Evolutionary conservation across 2,113 vertebrate species (phyloP), one percentile per base, ranked within the genome.

Genomic region (Butastur rufipennis): DNA sequence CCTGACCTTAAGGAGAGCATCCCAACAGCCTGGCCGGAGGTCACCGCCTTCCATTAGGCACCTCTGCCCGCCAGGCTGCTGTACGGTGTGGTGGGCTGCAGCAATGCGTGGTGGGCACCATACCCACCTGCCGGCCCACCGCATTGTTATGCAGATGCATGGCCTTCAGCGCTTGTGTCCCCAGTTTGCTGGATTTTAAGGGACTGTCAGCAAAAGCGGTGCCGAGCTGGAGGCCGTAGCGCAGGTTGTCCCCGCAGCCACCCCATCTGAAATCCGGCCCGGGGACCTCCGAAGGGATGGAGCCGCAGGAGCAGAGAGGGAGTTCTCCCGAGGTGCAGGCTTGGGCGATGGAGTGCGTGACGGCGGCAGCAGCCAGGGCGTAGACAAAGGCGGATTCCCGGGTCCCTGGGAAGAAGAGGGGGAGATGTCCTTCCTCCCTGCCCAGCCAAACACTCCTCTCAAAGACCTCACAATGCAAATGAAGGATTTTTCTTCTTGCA

Each of bases 201-300:
- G 98, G 65, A 2, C 98, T 96, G 48, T 98, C 98, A 14, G 98
- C 97, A 84, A 98, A 98, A 26, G 98, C 98, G 0, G 98, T 92
- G 0, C 98, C 98, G 16, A 98, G 98, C 91, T 98, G 98, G 65
- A 98, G 98, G 19, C 98, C 98, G 20, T 98, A 98, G 79, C 42
- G 92, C 14, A 98, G 88, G 91, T 98, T 98, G 95, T 98, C 98
- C 9, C 98, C 98, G 6, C 98, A 98, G 81, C 98, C 98, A 0
- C 98, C 98, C 98, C 98, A 98, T 7, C 97, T 95, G 96, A 98
- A 98, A 40, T 88, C 97, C 0, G 97, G 97, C 9, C 88, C 88
- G 3, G 98, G 95, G 82, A 93, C 95, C 78, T 98, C 98, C 0
- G 97, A 50, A 20, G 98, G 98, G 6, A 85, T 16, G 5, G 98